Conservation (phyloP, 1,140 invertebrate species). For the Lepidurus couesii region DNA sequence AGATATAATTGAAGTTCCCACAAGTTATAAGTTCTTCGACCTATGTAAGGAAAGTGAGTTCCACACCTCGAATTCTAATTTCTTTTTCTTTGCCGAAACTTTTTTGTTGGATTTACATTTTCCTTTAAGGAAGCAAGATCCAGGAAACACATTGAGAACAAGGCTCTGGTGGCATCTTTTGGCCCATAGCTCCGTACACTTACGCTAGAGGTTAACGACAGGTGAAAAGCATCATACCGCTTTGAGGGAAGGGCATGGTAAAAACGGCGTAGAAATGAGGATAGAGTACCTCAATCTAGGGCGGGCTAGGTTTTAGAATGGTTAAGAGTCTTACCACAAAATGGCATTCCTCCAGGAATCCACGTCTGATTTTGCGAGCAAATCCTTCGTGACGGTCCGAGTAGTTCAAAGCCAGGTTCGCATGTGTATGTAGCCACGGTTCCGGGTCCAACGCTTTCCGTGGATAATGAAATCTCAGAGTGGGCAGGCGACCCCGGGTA, state of each 20-base stretch:
- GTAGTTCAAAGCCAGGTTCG: conserved; percentile 81
- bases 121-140: background rate
- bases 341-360: conserved; percentile 86
- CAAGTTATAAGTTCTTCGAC: background rate
- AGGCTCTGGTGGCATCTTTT: background rate
- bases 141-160: background rate
- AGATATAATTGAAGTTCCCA: background rate
- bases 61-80: background rate
- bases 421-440: conserved; percentile 79
- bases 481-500: conserved; percentile 92
- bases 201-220: conserved; percentile 5
- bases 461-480: conserved; percentile 69
- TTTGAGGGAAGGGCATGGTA: background rate
- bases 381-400: conserved; percentile 72
- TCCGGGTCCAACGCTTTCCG: conserved; percentile 57
- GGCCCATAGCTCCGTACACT: background rate
- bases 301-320: conserved; percentile 36
- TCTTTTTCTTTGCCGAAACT: too few species aligned
- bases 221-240: background rate
- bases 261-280: background rate
- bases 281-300: background rate
- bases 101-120: background rate
- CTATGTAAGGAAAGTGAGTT: background rate
- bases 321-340: conserved; percentile 75
- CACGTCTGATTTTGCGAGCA: conserved; percentile 71